phyloP scores from a whole-genome alignment of 64 coral and sea anemone genomes.

The Orbicella faveolata region DNA sequence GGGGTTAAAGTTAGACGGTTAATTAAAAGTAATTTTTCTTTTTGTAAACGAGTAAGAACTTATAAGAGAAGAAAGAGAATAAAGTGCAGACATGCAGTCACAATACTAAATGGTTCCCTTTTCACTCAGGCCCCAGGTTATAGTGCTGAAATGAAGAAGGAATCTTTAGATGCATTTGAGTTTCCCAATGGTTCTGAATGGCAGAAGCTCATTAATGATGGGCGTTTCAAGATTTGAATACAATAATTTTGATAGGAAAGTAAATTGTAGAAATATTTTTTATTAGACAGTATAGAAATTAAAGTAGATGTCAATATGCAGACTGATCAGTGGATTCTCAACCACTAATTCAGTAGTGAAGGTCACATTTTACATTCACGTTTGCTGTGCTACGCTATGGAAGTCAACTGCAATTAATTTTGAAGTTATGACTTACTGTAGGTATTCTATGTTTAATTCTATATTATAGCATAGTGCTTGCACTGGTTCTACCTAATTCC shows the following conservation, averaged over 20 bases:
- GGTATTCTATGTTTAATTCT: too few species aligned
- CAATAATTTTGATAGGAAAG: neutral
- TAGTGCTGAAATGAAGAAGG: conserved; percentile 79
- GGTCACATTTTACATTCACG: too few species aligned
- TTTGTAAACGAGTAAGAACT: neutral
- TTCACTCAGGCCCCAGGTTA: conserved; percentile 74
- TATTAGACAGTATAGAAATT: too few species aligned
- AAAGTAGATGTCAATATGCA: too few species aligned
- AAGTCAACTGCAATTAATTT: too few species aligned
- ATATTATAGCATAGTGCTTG: too few species aligned
- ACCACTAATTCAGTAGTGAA: too few species aligned
- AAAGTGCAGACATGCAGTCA: neutral
- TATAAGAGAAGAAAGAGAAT: neutral
- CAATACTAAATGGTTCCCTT: neutral
- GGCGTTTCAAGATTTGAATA: conserved; percentile 22
- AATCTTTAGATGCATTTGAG: conserved; percentile 71
- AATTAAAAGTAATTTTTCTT: neutral
- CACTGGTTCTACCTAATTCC: too few species aligned
- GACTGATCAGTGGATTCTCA: too few species aligned
- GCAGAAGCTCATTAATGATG: conserved; percentile 57
- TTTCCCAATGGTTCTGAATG: conserved; percentile 75
- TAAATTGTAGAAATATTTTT: too few species aligned
- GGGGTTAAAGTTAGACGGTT: neutral
- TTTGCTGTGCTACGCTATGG: too few species aligned
- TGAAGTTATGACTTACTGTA: too few species aligned